Evolutionary conservation across 1,140 invertebrate genomes (phyloP).

Genomic region (Coptotermes formosanus): DNA sequence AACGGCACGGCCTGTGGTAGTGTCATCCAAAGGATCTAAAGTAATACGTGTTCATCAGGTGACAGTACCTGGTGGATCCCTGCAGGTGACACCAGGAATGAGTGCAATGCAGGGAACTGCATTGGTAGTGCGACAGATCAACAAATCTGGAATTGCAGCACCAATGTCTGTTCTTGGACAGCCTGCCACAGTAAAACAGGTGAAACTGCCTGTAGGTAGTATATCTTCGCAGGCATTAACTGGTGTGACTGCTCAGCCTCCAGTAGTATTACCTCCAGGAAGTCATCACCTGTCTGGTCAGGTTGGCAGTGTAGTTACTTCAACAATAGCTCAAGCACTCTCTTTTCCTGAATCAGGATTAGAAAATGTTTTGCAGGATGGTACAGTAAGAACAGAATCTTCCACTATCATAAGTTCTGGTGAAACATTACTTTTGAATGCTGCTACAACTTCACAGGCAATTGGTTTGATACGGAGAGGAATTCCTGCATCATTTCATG

Average conservation of each 20-base stretch:
- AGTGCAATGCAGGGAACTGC: conserved; percentile 32
- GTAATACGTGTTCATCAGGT: conserved; percentile 41
- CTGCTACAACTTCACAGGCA: background rate
- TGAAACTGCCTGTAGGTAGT: conserved; percentile 38
- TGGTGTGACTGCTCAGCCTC: conserved; percentile 37
- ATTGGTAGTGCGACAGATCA: conserved; percentile 40
- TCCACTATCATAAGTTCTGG: background rate
- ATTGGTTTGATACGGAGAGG: background rate
- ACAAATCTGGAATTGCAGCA: conserved; percentile 32
- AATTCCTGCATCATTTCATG: conserved; percentile 23
- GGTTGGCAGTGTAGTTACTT: background rate
- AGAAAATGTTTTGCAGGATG: background rate
- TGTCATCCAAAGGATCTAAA: conserved; percentile 40
- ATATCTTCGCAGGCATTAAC: conserved; percentile 37
- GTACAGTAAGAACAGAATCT: conserved; percentile 7
- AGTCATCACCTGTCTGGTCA: conserved; percentile 26
- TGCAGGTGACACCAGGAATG: conserved; percentile 37
- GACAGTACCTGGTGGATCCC: conserved; percentile 39
- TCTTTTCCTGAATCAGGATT: background rate
- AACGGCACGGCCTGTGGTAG: conserved; percentile 38
- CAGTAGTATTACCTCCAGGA: conserved; percentile 39
- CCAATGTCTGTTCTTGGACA: conserved; percentile 32
- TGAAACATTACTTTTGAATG: conserved; percentile 23
- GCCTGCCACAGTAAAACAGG: conserved; percentile 38
- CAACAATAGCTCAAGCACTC: conserved; percentile 22